Percentiles rank a stretch among this genome's conserved stretches.
These are phyloP conservation scores for Lasioglossum calceatum DNA, from an alignment of 2,888 invertebrate genomes.

Conservation along the genomic window DNA sequence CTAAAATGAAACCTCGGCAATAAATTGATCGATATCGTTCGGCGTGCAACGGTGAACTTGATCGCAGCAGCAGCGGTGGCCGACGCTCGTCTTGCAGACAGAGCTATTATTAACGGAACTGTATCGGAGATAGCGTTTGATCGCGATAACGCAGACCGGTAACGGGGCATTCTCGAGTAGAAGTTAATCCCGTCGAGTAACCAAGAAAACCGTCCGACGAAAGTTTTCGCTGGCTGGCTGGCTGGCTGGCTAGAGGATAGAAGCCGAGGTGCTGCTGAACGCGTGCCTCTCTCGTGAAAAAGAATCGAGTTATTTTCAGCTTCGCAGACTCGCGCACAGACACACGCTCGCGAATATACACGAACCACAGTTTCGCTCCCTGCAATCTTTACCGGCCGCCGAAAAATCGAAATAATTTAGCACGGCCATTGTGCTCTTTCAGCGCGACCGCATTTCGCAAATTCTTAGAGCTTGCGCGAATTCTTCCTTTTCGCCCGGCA, in stretches of 20 bases:
- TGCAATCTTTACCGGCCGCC: neutral
- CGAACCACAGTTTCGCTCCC: slow-evolving; percentile 1
- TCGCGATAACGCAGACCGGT: slow-evolving; percentile 18
- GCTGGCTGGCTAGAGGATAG: neutral
- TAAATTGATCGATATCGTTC: slow-evolving; percentile 7
- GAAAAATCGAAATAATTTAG: neutral
- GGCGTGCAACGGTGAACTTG: slow-evolving; percentile 9
- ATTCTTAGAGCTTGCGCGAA: neutral
- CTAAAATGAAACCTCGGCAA: neutral
- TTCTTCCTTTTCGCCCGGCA: neutral
- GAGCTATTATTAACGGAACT: slow-evolving; percentile 21
- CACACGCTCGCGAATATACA: neutral
- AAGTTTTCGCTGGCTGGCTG: neutral
- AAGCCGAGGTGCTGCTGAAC: neutral
- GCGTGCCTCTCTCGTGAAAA: neutral
- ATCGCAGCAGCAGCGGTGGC: neutral
- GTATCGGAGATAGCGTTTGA: slow-evolving; percentile 10
- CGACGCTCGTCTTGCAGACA: slow-evolving; percentile 16
- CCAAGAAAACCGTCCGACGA: neutral
- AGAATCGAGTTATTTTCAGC: slow-evolving; percentile 38
- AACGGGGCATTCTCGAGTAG: slow-evolving; percentile 10
- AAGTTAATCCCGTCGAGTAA: neutral
- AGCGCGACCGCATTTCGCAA: neutral
- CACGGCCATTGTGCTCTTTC: neutral
- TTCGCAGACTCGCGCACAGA: neutral